These are phyloP conservation scores for Sipha flava DNA, from an alignment of 1,140 invertebrate species.

Conservation along the genomic window DNA sequence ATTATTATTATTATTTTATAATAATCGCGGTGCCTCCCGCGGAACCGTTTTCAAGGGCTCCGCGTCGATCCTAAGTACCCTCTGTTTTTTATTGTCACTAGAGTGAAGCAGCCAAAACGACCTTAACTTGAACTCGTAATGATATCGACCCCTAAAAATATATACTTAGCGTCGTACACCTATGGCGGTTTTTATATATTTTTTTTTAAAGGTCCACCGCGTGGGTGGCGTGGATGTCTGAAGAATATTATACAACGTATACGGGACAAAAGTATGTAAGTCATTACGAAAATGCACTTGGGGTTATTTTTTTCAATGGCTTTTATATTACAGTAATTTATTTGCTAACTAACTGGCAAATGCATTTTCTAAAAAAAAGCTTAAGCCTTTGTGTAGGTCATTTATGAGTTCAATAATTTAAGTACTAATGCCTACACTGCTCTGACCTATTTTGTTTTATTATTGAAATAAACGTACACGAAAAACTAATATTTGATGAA, in stretches of 20 bases:
- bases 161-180: not conserved
- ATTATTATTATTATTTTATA: not conserved
- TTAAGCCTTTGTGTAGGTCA: not conserved
- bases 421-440: too few species aligned
- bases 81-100: slow-evolving; percentile 31
- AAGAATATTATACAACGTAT: not conserved
- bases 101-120: slow-evolving; percentile 21
- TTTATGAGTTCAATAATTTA: not conserved
- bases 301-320: not conserved
- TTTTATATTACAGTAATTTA: not conserved
- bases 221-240: not conserved
- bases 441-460: too few species aligned
- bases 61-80: not conserved
- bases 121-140: not conserved
- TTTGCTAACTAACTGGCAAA: not conserved
- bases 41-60: not conserved
- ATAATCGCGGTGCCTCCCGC: not conserved
- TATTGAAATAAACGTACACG: too few species aligned
- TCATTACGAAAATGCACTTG: slow-evolving; percentile 9
- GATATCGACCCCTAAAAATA: not conserved
- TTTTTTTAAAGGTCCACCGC: slow-evolving; percentile 8
- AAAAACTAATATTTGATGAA: too few species aligned
- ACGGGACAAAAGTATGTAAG: not conserved
- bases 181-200: not conserved
- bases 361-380: not conserved